These are phyloP conservation scores for Crossocerus cetratus DNA, from an alignment of 2,888 invertebrate genomes.

Conservation along the genomic window DNA sequence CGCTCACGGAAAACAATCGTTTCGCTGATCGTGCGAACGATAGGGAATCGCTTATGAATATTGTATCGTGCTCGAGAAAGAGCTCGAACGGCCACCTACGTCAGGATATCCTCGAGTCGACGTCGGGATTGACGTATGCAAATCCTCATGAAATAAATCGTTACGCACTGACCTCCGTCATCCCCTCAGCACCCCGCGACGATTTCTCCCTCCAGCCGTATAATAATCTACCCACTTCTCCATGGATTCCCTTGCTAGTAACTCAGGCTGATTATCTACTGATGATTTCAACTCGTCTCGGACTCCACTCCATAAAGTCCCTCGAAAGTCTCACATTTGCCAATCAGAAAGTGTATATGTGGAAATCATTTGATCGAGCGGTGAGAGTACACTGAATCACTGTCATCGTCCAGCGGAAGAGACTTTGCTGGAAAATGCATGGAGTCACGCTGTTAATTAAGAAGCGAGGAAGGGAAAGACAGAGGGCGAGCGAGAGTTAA, in stretches of 20 bases:
- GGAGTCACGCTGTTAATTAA: not conserved
- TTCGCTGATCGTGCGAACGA: slow-evolving; percentile 58
- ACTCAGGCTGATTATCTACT: too few species aligned
- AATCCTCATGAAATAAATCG: slow-evolving; percentile 27
- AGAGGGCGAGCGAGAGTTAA: slow-evolving; percentile 13
- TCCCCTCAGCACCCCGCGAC: not conserved
- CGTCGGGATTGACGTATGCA: slow-evolving; percentile 40
- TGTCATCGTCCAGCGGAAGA: too few species aligned
- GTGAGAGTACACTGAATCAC: too few species aligned
- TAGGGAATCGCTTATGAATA: slow-evolving; percentile 50
- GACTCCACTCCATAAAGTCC: too few species aligned
- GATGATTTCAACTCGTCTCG: too few species aligned
- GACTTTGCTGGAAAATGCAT: too few species aligned
- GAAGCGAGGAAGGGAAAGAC: not conserved
- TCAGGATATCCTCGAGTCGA: slow-evolving; percentile 31
- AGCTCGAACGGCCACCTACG: slow-evolving; percentile 24
- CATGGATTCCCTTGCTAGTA: too few species aligned
- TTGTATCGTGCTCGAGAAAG: slow-evolving; percentile 29
- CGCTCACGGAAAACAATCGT: slow-evolving; percentile 50
- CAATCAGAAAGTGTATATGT: too few species aligned
- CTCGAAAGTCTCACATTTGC: too few species aligned
- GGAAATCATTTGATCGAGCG: too few species aligned
- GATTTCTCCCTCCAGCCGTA: not conserved
- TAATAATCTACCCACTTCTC: too few species aligned
- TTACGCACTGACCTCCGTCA: not conserved